These are phyloP conservation scores for Hermaeophaga mercurialis DNA, from an alignment of 2,888 invertebrate genomes.

Conservation along the genomic window DNA sequence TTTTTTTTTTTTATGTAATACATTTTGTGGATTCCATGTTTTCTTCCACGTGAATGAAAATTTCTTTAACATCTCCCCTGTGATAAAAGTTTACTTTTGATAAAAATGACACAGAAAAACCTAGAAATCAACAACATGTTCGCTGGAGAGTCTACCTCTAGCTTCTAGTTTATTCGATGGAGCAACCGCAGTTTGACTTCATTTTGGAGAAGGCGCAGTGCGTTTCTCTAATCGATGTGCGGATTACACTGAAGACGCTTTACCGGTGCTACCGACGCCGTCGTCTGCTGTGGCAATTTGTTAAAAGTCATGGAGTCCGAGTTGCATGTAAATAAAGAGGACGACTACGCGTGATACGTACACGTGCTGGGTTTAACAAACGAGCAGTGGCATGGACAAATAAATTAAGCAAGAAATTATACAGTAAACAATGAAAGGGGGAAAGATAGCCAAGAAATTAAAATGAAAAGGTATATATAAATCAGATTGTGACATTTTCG, in stretches of 20 bases:
- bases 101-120: not conserved
- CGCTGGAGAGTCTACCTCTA: too few relatives aligned
- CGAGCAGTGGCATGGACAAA: not conserved
- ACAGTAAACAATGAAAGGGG: too few relatives aligned
- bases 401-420: too few relatives aligned
- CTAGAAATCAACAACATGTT: not conserved
- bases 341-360: conserved; percentile 13
- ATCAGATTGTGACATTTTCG: too few relatives aligned
- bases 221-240: not conserved
- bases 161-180: not conserved
- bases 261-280: conserved; percentile 8
- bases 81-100: too few relatives aligned
- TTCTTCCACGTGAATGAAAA: too few relatives aligned
- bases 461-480: too few relatives aligned
- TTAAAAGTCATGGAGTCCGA: conserved; percentile 2
- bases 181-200: not conserved
- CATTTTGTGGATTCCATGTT: too few relatives aligned
- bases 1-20: too few relatives aligned
- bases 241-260: conserved; percentile 2
- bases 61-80: too few relatives aligned
- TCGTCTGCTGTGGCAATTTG: not conserved
- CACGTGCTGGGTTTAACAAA: conserved; percentile 5
- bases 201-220: not conserved
- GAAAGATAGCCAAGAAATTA: too few relatives aligned
- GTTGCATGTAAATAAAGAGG: conserved; percentile 12